Evolutionary conservation across 2,113 vertebrate genomes (phyloP), one percentile per base, ranked within the genome.

Genomic region (Pelobates fuscus): DNA sequence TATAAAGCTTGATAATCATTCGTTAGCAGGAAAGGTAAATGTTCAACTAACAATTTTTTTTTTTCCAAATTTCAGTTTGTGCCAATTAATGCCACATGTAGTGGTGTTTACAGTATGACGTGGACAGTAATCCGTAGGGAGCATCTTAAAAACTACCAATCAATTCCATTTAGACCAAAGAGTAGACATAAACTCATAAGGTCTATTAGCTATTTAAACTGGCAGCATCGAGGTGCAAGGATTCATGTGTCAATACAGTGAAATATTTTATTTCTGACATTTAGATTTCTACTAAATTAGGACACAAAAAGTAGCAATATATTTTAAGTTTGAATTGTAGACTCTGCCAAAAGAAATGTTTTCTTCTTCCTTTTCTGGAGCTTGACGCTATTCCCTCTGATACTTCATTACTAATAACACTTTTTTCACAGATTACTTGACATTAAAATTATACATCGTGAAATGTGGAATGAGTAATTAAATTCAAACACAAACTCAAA

Each of bases 271-370:
- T 57, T 67, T 75, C 46, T 29, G 32, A 75, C 6, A 30, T 26
- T 67, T 75, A 58, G 60, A 12, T 32, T 29, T 44, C 62, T 58
- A 23, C 57, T 74, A 57, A 57, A 58, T 74, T 26, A 59, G 14
- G 63, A 52, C 63, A 75, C 54, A 67, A 46, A 67, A 54, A 67
- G 21, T 29, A 55, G 62, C 63, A 65, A 57, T 65, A 74, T 74
- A 57, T 54, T 64, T 73, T 55, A 57, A 49, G 32, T 43, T 59
- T 67, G 18, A 59, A 60, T 29, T 60, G 24, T 25, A 10, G 15
- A 23, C 67, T 67, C 64, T 67, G 64, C 72, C 72, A 76, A 60
- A 30, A 76, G 64, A 76, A 67, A 76, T 76, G 20, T 67, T 76
- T 76, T 76, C 55, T 24, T 59, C 72, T 67, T 67, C 27, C n/a